These are phyloP conservation scores for Reticulitermes speratus DNA, from an alignment of 1,140 invertebrate species.

Conservation along the genomic window DNA sequence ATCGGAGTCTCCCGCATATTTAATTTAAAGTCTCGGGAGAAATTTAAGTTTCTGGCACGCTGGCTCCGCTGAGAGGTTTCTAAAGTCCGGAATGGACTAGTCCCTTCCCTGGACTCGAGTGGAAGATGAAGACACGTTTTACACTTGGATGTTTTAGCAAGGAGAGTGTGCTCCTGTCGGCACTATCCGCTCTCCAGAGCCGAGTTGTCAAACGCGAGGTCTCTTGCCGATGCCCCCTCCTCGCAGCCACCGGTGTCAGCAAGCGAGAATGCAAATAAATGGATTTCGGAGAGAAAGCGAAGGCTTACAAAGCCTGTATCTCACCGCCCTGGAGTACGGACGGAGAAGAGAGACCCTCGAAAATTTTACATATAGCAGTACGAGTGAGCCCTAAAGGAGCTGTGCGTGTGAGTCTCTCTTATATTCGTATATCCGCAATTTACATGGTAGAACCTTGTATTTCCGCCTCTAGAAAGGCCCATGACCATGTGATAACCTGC, in stretches of 20 bases:
- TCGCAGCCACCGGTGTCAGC: neutral
- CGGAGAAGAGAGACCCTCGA: neutral
- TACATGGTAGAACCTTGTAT: neutral
- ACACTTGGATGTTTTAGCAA: neutral
- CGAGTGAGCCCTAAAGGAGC: neutral
- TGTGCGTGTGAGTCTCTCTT: neutral
- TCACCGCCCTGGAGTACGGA: neutral
- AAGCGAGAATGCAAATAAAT: constrained; percentile 11
- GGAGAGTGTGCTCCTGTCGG: neutral
- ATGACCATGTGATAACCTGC: neutral
- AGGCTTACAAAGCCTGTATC: neutral
- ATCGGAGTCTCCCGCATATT: neutral
- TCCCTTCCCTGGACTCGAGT: neutral
- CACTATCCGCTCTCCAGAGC: neutral
- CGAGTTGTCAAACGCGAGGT: neutral
- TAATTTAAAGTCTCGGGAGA: neutral
- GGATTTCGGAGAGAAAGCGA: neutral
- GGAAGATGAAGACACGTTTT: neutral
- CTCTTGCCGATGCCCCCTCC: neutral
- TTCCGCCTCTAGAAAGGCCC: neutral
- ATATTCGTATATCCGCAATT: constrained; percentile 1
- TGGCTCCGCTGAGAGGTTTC: neutral
- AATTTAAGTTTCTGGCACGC: neutral
- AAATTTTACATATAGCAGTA: neutral
- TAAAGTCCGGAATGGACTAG: neutral